A percentile compares a stretch with the other conserved stretches of the same genome.
Evolutionary conservation across 2,113 vertebrate genomes (phyloP).

Genomic region (Oreotragus oreotragus): DNA sequence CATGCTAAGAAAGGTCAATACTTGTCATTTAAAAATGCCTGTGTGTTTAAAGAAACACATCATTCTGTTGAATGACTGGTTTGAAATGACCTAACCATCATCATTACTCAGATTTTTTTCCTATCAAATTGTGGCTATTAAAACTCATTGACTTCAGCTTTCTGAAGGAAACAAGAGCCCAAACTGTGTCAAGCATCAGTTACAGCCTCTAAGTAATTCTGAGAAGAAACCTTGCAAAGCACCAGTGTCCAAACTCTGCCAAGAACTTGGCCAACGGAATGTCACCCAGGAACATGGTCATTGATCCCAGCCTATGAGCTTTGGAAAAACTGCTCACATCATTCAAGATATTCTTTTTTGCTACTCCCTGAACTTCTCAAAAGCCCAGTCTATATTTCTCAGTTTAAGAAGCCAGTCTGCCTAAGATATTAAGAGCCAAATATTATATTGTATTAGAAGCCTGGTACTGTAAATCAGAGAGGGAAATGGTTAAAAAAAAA

Average conservation of each 20-base stretch:
- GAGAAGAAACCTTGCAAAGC: background rate
- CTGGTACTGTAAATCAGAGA: background rate
- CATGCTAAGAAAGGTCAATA: background rate
- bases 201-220: background rate
- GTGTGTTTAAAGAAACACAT: conserved; percentile 9
- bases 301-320: background rate
- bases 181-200: background rate
- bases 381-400: background rate
- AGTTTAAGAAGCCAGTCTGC: background rate
- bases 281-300: background rate
- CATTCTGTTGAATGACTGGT: background rate
- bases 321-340: background rate
- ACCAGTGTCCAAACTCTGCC: background rate
- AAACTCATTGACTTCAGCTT: background rate
- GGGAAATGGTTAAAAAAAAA: background rate
- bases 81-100: conserved; percentile 11
- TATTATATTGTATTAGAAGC: background rate
- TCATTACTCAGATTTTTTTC: background rate
- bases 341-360: background rate
- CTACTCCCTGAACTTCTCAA: background rate
- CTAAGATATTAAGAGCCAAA: background rate
- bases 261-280: background rate
- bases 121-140: background rate
- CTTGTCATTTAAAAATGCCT: background rate
- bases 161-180: background rate